Evolutionary conservation across 2,888 invertebrate genomes (phyloP).

Genomic region (Xestobium rufovillosum): DNA sequence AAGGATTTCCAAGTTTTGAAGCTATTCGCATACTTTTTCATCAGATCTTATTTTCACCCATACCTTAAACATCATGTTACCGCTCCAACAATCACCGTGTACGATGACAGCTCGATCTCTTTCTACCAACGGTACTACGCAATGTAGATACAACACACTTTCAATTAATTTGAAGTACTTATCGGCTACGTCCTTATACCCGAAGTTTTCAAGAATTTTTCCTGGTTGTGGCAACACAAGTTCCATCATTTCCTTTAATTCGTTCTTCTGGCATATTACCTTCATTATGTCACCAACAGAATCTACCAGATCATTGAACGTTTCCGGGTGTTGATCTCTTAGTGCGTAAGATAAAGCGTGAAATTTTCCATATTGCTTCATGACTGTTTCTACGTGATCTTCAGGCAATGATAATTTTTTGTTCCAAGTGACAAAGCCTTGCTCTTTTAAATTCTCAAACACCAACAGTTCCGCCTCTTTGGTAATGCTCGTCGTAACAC

Average conservation of each 20-base stretch:
- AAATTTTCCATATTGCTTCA: slow-evolving; percentile 22
- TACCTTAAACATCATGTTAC: slow-evolving; percentile 19
- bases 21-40: not conserved
- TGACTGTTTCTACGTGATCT: slow-evolving; percentile 16
- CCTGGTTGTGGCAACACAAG: too few relatives aligned
- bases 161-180: too few relatives aligned
- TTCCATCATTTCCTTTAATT: too few relatives aligned
- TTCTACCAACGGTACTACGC: too few relatives aligned
- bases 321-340: slow-evolving; percentile 17
- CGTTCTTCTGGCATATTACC: too few relatives aligned
- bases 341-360: slow-evolving; percentile 27
- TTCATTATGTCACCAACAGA: slow-evolving; percentile 10
- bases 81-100: slow-evolving; percentile 20
- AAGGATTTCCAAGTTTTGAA: too few relatives aligned
- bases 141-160: too few relatives aligned
- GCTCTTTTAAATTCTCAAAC: too few relatives aligned
- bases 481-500: slow-evolving; percentile 10
- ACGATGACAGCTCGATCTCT: slow-evolving; percentile 11
- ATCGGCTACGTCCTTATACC: too few relatives aligned
- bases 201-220: too few relatives aligned
- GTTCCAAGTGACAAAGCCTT: slow-evolving; percentile 20
- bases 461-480: slow-evolving; percentile 20
- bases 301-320: slow-evolving; percentile 15
- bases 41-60: too few relatives aligned
- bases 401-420: slow-evolving; percentile 16